Evolutionary conservation across 2,113 vertebrate species (phyloP).

Genomic region (Geococcyx californianus): DNA sequence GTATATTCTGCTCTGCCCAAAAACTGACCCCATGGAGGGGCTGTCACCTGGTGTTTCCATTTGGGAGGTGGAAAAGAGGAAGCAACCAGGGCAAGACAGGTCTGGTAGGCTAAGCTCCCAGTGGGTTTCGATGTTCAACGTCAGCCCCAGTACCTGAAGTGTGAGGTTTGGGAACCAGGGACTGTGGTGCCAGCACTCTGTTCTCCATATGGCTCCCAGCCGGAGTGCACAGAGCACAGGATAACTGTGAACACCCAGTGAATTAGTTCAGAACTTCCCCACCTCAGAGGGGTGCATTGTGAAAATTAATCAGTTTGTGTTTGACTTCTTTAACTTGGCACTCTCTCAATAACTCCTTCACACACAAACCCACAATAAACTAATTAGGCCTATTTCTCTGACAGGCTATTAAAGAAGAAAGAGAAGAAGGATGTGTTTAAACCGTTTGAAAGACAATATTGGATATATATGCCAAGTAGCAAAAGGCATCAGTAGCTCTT

Average conservation of each 20-base stretch:
- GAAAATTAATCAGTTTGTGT: constrained; percentile 74
- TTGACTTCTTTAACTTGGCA: constrained; percentile 56
- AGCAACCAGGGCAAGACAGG: rapidly evolving
- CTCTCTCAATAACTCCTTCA: constrained; percentile 49
- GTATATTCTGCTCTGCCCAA: neutral
- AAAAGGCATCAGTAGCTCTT: constrained; percentile 72
- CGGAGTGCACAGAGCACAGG: neutral
- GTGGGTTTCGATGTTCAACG: rapidly evolving
- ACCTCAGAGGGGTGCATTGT: constrained; percentile 69
- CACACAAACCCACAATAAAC: constrained; percentile 65
- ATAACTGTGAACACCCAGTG: constrained; percentile 61
- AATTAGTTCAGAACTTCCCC: constrained; percentile 69
- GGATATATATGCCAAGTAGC: constrained; percentile 58
- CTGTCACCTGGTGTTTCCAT: neutral
- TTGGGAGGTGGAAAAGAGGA: neutral
- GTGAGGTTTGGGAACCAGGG: neutral
- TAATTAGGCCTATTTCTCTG: constrained; percentile 57
- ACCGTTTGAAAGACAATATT: constrained; percentile 58
- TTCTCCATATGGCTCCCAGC: constrained; percentile 45
- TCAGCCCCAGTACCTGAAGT: rapidly evolving
- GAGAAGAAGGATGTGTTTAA: constrained; percentile 51
- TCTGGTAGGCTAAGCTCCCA: neutral
- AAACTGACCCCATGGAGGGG: neutral
- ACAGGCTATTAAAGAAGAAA: constrained; percentile 62
- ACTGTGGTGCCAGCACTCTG: neutral